phyloP scores from a whole-genome alignment of 2,113 vertebrate genomes.

The Scomber scombrus region DNA sequence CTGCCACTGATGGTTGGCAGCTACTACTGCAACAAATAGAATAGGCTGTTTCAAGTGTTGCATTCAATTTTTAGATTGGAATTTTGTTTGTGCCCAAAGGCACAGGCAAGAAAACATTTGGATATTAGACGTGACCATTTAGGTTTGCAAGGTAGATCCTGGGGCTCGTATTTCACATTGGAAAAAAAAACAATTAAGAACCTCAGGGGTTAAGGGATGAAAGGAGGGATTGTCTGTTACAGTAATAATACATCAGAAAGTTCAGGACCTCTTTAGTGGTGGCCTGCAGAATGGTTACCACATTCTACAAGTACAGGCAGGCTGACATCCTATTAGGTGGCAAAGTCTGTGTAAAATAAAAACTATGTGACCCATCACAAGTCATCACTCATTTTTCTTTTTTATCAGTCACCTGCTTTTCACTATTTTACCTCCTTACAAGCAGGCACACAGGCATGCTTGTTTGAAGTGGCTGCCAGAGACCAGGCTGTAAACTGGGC shows the following conservation, averaged over 20 bases:
- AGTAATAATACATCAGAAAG: not conserved
- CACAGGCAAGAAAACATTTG: not conserved
- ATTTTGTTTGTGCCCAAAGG: not conserved
- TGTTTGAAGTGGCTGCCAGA: constrained; percentile 65
- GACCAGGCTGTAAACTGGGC: constrained; percentile 39
- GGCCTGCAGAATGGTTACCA: not conserved
- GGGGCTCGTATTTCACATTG: not conserved
- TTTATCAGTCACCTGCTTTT: constrained; percentile 24
- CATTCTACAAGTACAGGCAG: not conserved
- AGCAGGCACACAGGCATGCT: constrained; percentile 9
- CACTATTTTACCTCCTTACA: constrained; percentile 18
- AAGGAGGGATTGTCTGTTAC: not conserved
- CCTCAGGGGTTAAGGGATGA: no score
- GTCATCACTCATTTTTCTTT: not conserved
- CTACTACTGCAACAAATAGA: no score
- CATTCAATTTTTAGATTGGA: no score
- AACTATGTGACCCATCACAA: constrained; percentile 26
- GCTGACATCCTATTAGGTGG: not conserved
- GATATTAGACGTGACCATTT: not conserved
- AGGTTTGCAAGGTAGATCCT: no score
- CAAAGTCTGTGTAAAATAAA: not conserved
- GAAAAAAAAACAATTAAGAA: no score
- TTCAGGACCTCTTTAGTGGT: not conserved
- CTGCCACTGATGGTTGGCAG: no score
- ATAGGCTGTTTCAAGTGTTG: no score